These are phyloP conservation scores for Trichopria drosophilae DNA, from an alignment of 2,888 invertebrate species.

Conservation along the genomic window DNA sequence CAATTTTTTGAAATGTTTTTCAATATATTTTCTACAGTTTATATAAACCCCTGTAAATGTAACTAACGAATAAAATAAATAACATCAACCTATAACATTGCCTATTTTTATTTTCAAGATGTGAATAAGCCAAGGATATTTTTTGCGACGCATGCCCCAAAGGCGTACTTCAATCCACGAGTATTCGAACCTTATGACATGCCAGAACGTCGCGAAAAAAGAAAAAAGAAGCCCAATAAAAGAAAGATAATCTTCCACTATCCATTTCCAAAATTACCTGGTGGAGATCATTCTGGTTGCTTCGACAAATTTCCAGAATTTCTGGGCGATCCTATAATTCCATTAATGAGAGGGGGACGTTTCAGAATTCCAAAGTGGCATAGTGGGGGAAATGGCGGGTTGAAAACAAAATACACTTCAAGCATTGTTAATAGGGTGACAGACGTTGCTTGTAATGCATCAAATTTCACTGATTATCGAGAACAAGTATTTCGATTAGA, in stretches of 20 bases:
- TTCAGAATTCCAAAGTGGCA: conserved; percentile 40
- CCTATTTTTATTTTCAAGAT: no score
- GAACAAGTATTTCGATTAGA: conserved; percentile 44
- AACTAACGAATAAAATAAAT: no score
- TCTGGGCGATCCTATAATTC: conserved; percentile 40
- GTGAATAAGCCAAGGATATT: neutral
- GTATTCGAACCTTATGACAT: conserved; percentile 10
- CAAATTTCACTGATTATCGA: conserved; percentile 43
- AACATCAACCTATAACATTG: no score
- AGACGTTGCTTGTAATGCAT: conserved; percentile 44
- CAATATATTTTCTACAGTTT: no score
- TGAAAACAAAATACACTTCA: conserved; percentile 44
- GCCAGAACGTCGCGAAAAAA: neutral
- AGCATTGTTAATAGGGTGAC: conserved; percentile 48
- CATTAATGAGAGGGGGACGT: no score
- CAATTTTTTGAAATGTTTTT: no score
- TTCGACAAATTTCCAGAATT: conserved; percentile 55
- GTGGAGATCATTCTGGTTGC: conserved; percentile 56
- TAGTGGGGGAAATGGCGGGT: conserved; percentile 38
- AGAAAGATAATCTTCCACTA: conserved; percentile 37
- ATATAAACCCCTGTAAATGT: no score
- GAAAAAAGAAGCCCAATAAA: conserved; percentile 1
- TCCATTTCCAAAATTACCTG: conserved; percentile 49
- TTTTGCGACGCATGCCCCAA: neutral
- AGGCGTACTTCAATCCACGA: conserved; percentile 11